phyloP scores from a whole-genome alignment of 2,888 invertebrate species.

The Brenthis ino region DNA sequence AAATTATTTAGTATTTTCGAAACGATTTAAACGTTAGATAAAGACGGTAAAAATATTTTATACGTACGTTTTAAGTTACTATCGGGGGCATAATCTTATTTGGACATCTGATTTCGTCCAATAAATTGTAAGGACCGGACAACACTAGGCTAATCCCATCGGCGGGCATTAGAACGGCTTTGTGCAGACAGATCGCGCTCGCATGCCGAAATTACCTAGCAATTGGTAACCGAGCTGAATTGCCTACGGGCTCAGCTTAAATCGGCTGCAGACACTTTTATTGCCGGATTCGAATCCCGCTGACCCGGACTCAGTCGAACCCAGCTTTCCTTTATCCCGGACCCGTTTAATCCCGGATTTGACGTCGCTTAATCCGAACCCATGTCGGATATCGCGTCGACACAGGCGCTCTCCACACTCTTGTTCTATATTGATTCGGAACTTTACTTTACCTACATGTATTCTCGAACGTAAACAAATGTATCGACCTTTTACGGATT shows the following conservation, averaged over 20 bases:
- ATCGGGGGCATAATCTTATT: slow-evolving; percentile 45
- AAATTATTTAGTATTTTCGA: neutral
- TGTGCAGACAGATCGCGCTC: slow-evolving; percentile 79
- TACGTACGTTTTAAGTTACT: neutral
- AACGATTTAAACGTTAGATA: neutral
- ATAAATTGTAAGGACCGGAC: slow-evolving; percentile 75
- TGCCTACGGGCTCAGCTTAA: slow-evolving; percentile 78
- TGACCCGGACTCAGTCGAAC: slow-evolving; percentile 75
- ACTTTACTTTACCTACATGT: slow-evolving; percentile 54
- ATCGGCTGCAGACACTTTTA: slow-evolving; percentile 84
- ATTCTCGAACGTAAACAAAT: slow-evolving; percentile 52
- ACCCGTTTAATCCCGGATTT: slow-evolving; percentile 80
- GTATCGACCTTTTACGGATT: slow-evolving; percentile 53
- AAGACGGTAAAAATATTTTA: neutral
- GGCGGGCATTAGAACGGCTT: slow-evolving; percentile 79
- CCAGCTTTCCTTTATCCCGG: slow-evolving; percentile 75
- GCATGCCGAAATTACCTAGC: slow-evolving; percentile 80
- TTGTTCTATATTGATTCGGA: slow-evolving; percentile 69
- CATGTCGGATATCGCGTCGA: slow-evolving; percentile 85
- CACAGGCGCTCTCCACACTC: slow-evolving; percentile 74
- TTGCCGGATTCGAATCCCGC: slow-evolving; percentile 79
- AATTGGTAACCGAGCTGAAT: slow-evolving; percentile 79
- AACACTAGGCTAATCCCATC: slow-evolving; percentile 80
- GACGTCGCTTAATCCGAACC: slow-evolving; percentile 85
- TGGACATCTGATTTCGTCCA: slow-evolving; percentile 65